Conservation (phyloP, 2,888 invertebrate genomes). For the Holacanthella duospinosa region DNA sequence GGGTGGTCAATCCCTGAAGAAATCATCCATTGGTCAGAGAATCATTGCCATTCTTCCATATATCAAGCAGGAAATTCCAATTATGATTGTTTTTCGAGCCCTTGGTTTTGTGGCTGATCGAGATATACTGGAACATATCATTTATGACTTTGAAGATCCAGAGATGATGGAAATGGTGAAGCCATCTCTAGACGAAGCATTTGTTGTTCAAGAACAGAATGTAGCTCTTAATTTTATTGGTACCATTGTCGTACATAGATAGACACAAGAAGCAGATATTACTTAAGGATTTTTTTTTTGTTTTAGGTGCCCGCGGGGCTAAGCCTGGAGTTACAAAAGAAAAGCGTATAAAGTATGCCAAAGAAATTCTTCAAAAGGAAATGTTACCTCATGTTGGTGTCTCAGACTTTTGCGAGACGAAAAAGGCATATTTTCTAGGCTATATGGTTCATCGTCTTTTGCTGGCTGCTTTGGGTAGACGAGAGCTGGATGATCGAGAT, state of each 20-base stretch:
- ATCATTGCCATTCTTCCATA: slow-evolving; percentile 97
- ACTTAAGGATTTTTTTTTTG: neutral
- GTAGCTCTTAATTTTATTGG: slow-evolving; percentile 93
- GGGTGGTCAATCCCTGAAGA: slow-evolving; percentile 96
- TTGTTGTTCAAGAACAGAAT: slow-evolving; percentile 98
- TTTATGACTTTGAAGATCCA: slow-evolving; percentile 99
- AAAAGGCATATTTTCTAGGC: slow-evolving; percentile 95
- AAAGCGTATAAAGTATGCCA: slow-evolving; percentile 96
- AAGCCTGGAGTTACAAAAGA: slow-evolving; percentile 97
- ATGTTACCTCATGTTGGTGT: slow-evolving; percentile 99
- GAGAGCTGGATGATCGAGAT: slow-evolving; percentile 98
- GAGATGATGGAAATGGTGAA: slow-evolving; percentile 99
- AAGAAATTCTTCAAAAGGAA: slow-evolving; percentile 99
- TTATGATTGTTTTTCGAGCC: slow-evolving; percentile 99
- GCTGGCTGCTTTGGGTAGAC: slow-evolving; percentile 83
- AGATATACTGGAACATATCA: slow-evolving; percentile 98
- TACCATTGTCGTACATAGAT: slow-evolving; percentile 9
- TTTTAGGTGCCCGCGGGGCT: slow-evolving; percentile 79
- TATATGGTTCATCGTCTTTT: slow-evolving; percentile 98
- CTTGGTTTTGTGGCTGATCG: slow-evolving; percentile 97
- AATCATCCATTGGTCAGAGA: slow-evolving; percentile 95
- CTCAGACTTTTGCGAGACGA: slow-evolving; percentile 98
- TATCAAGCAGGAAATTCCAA: slow-evolving; percentile 98
- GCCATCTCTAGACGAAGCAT: slow-evolving; percentile 97
- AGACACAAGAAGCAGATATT: no score